These are phyloP conservation scores for Parasteatoda tepidariorum DNA, from an alignment of 1,140 invertebrate species.

Conservation along the genomic window DNA sequence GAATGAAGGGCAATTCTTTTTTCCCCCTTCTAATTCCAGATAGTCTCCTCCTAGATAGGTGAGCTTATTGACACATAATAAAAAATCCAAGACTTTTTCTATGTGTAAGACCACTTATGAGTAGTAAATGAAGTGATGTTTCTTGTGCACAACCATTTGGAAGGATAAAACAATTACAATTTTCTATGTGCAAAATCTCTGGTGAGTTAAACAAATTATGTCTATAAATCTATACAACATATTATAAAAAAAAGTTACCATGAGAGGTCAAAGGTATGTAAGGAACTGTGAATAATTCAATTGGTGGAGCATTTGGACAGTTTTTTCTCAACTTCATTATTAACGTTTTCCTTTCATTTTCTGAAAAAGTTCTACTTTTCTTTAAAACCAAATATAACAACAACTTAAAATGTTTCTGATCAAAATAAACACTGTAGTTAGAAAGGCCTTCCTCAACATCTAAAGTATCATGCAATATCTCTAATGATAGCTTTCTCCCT, in stretches of 20 bases:
- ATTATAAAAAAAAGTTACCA: constrained; percentile 73
- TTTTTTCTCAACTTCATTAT: background rate
- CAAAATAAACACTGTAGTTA: constrained; percentile 15
- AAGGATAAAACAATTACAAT: too few relatives aligned
- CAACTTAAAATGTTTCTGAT: background rate
- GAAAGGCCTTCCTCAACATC: constrained; percentile 60
- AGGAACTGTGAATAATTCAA: constrained; percentile 71
- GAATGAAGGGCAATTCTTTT: too few relatives aligned
- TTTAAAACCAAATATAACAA: constrained; percentile 9
- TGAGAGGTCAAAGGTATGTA: constrained; percentile 73
- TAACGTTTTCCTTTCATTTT: background rate
- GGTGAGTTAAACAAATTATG: too few relatives aligned
- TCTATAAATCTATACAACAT: too few relatives aligned
- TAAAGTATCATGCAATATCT: constrained; percentile 73
- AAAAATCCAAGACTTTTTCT: too few relatives aligned
- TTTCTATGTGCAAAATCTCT: too few relatives aligned
- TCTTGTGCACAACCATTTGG: too few relatives aligned
- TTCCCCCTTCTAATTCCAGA: too few relatives aligned
- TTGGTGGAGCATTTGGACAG: constrained; percentile 64
- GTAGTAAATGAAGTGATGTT: too few relatives aligned
- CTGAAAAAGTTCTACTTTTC: background rate
- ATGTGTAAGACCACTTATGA: too few relatives aligned
- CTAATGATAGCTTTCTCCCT: constrained; percentile 77
- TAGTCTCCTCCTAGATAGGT: too few relatives aligned
- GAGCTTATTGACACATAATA: too few relatives aligned